Evolutionary conservation across 2,888 invertebrate species (phyloP), one percentile per base, ranked within the genome.

Genomic region (Metopia argyrocephala): DNA sequence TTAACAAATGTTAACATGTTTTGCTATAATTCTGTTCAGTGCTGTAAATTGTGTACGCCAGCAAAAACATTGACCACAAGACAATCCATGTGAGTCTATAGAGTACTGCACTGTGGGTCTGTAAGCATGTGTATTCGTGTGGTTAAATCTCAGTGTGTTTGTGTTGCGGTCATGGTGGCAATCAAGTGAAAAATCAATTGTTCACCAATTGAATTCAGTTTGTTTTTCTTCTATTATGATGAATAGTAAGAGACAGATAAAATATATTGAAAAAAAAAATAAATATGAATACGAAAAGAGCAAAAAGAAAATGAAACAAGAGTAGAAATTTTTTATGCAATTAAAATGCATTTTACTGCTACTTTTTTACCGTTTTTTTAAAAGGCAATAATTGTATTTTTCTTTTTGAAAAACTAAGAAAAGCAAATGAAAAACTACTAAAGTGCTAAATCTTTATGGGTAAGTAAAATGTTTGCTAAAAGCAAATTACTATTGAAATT

Each of bases 131-230:
- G 23, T 31, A 3, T 38, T 20, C 27, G 21, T 15, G 5, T 45
- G 25, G n/a, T 0, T 52, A n/a, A 5, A 7, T 38, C 21, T 66
- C 2, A 28, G 27, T 66, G 61, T 48, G 52, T 15, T 20, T 52
- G 52, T 52, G 21, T 48, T 56, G 50, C 65, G 57, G 59, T 52
- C 65, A 71, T 69, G 45, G 52, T 28, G 54, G 61, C 57, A 64
- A 76, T 21, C 56, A 75, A n/a, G n/a, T n/a, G 54, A 65, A 57
- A 61, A 76, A 54, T 74, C 64, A 76, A 62, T 71, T 75, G 70
- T 61, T 71, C 45, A 61, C 59, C 79, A 75, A 57, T 62, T 74
- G 46, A 61, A 76, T 68, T 66, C 50, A 59, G 15, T 61, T 48
- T 61, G 46, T 20, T 21, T 62, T 62, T 20, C 27, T 25, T 76